These are phyloP conservation scores for Passerculus sandwichensis DNA, from an alignment of 2,797 vertebrate genomes.

Conservation along the genomic window DNA sequence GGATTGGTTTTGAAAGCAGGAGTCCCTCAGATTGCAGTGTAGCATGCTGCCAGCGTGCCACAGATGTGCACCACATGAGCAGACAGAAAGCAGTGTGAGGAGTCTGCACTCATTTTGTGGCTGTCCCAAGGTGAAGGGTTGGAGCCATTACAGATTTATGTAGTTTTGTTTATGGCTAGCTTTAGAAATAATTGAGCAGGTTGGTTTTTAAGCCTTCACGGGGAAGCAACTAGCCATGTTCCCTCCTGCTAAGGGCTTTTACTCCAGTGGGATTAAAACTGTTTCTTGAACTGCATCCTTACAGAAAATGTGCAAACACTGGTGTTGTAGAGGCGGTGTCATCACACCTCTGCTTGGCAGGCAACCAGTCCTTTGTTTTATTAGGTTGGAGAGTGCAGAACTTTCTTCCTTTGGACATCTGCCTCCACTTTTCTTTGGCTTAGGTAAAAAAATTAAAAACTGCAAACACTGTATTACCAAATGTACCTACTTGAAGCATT, in stretches of 20 bases:
- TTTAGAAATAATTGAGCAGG: constrained; percentile 30
- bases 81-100: constrained; percentile 27
- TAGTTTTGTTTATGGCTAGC: not conserved
- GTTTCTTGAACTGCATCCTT: not conserved
- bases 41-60: not conserved
- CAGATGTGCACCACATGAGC: constrained; percentile 74
- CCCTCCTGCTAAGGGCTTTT: not conserved
- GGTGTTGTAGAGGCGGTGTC: not conserved
- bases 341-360: constrained; percentile 51
- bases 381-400: not conserved
- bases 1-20: constrained; percentile 46
- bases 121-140: constrained; percentile 41
- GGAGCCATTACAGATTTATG: constrained; percentile 33
- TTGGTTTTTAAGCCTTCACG: constrained; percentile 4
- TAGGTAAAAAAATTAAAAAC: not conserved
- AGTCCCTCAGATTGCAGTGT: not conserved
- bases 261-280: not conserved
- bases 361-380: constrained; percentile 7
- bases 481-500: not conserved
- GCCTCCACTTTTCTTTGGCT: not conserved
- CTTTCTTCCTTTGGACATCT: constrained; percentile 17
- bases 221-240: not conserved
- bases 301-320: not conserved
- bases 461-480: not conserved
- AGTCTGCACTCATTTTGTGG: constrained; percentile 43